phyloP scores from a whole-genome alignment of 2,113 vertebrate genomes.

The Barnardius zonarius region DNA sequence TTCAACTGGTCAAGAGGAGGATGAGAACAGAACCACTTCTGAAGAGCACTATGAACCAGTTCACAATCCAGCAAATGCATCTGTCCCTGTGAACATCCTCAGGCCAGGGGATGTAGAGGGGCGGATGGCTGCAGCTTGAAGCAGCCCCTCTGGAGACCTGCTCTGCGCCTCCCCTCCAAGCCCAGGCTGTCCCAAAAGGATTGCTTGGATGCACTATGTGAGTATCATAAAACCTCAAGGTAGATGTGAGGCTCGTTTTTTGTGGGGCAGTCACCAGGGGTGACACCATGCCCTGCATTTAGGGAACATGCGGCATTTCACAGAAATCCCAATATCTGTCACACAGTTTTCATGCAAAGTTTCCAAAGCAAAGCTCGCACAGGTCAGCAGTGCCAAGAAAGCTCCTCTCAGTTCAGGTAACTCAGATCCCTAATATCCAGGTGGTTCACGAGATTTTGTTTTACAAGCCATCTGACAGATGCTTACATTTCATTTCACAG shows the following conservation, averaged over 20 bases:
- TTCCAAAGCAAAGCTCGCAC: not conserved
- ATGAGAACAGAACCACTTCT: not conserved
- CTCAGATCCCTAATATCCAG: slow-evolving; percentile 44
- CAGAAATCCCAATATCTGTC: not conserved
- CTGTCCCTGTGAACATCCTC: not conserved
- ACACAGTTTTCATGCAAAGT: not conserved
- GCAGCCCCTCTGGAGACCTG: not conserved
- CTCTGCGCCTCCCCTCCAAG: rapidly evolving
- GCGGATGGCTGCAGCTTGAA: rapidly evolving
- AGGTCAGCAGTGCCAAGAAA: not conserved
- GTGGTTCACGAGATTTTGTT: slow-evolving; percentile 51
- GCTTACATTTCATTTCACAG: slow-evolving; percentile 42
- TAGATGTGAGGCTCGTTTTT: not conserved
- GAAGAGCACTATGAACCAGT: not conserved
- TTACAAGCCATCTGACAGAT: slow-evolving; percentile 67
- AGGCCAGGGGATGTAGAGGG: rapidly evolving
- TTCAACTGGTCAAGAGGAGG: not conserved
- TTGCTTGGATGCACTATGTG: not conserved
- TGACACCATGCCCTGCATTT: not conserved
- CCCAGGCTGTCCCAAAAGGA: not conserved
- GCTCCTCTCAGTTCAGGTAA: not conserved
- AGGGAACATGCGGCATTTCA: not conserved
- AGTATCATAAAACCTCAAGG: not conserved
- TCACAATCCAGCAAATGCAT: not conserved
- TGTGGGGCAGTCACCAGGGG: not conserved